Evolutionary conservation across 2,888 invertebrate genomes (phyloP).

Genomic region (Heteropelma amictum): DNA sequence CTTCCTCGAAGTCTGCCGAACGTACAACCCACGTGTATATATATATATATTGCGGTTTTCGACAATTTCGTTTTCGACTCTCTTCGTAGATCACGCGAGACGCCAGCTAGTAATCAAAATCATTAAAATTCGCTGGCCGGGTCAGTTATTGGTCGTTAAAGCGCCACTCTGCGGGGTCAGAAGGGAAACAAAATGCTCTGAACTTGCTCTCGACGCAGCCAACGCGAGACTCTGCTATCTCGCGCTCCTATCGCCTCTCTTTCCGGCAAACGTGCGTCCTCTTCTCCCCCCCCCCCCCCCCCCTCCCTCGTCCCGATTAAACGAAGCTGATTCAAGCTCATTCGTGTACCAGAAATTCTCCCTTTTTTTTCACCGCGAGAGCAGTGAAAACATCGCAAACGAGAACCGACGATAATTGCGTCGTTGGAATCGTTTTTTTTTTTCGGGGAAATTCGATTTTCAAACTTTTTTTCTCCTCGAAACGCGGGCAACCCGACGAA

Average conservation of each 20-base stretch:
- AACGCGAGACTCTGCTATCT: slow-evolving; percentile 1
- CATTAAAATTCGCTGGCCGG: slow-evolving; percentile 37
- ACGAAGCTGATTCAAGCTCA: not conserved
- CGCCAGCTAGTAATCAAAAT: slow-evolving; percentile 43
- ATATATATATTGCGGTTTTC: slow-evolving; percentile 3
- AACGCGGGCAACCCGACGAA: not conserved
- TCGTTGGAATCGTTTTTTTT: not conserved
- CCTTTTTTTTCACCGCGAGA: too few relatives aligned
- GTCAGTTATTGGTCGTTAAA: slow-evolving; percentile 7
- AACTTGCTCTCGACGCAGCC: not conserved
- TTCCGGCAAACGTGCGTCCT: not conserved
- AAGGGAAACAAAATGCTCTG: not conserved
- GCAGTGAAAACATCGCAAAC: not conserved
- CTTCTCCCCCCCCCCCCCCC: not conserved
- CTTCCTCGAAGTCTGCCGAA: slow-evolving; percentile 16
- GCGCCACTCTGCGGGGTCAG: not conserved
- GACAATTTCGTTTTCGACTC: not conserved
- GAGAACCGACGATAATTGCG: not conserved
- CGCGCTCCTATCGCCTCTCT: slow-evolving; percentile 5
- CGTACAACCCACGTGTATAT: not conserved
- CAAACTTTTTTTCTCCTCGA: not conserved
- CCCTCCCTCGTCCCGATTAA: not conserved
- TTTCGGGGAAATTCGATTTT: too few relatives aligned
- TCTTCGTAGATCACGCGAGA: not conserved
- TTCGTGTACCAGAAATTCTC: too few relatives aligned